phyloP scores from a whole-genome alignment of 2,113 vertebrate genomes.

The Rhombomys opimus region DNA sequence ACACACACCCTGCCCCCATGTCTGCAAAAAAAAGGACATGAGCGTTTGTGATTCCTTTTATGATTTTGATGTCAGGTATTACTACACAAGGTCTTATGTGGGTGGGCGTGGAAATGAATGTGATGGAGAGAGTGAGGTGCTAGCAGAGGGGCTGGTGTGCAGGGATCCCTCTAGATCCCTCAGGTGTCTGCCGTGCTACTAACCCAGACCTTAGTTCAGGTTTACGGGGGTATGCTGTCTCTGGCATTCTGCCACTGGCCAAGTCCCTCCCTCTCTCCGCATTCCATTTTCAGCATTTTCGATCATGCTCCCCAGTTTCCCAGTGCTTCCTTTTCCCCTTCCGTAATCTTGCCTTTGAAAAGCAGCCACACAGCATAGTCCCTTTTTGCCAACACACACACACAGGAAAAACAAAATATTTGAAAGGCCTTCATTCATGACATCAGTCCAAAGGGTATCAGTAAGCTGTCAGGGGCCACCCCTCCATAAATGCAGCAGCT shows the following conservation, averaged over 20 bases:
- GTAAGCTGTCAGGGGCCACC: conserved; percentile 69
- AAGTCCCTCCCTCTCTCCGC: accelerated
- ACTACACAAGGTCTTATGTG: not conserved
- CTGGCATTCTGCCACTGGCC: not conserved
- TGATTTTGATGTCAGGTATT: not conserved
- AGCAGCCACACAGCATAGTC: not conserved
- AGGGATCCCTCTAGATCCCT: not conserved
- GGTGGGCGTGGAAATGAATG: not conserved
- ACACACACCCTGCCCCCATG: not conserved
- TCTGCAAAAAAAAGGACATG: not conserved
- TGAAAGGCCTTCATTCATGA: conserved; percentile 59
- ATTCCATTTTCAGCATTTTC: conserved; percentile 55
- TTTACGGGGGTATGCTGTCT: not conserved
- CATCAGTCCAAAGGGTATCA: conserved; percentile 68
- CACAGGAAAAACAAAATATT: conserved; percentile 64
- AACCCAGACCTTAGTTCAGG: not conserved
- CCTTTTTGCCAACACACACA: conserved; percentile 35
- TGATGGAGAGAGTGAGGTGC: not conserved
- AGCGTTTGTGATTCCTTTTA: not conserved
- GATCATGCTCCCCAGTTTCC: not conserved
- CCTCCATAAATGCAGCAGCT: conserved; percentile 75
- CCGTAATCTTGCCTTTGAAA: conserved; percentile 36
- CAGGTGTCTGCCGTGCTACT: not conserved
- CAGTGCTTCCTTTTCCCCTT: conserved; percentile 47
- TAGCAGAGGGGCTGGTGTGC: not conserved